Conservation (phyloP, 2,797 vertebrate species). For the Stomatorhinus walkeri region DNA sequence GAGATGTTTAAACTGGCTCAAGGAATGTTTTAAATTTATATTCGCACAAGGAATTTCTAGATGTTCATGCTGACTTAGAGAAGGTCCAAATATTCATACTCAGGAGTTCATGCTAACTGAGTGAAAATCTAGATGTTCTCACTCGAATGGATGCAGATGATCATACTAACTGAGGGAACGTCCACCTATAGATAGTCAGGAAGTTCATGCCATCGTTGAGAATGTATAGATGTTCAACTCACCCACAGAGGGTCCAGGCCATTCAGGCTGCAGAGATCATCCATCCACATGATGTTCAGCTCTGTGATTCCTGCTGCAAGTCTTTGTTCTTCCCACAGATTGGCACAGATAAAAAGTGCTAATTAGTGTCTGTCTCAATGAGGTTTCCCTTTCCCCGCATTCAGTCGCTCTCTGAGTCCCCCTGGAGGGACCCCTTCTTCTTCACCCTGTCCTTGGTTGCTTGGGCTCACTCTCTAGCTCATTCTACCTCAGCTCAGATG, state of each 20-base stretch:
- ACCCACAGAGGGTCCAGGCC: constrained; percentile 56
- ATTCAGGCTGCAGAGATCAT: constrained; percentile 47
- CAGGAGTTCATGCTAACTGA: neutral
- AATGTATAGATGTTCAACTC: constrained; percentile 26
- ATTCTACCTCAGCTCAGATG: neutral
- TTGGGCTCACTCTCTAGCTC: neutral
- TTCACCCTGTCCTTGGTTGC: neutral
- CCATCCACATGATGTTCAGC: constrained; percentile 41
- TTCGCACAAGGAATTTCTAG: neutral
- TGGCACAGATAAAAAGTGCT: neutral
- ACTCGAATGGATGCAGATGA: neutral
- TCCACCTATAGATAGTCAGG: neutral
- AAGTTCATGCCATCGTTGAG: neutral
- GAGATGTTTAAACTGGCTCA: neutral
- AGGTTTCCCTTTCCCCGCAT: neutral
- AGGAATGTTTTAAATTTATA: neutral
- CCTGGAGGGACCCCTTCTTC: neutral
- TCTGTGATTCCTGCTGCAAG: neutral
- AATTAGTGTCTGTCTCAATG: neutral
- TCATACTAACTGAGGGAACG: neutral
- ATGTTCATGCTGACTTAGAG: neutral
- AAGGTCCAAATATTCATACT: neutral
- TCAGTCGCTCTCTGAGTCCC: neutral
- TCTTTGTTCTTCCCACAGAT: neutral
- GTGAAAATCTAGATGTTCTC: neutral